Conservation (phyloP, 2,888 invertebrate species). For the Andrena flavipes region DNA sequence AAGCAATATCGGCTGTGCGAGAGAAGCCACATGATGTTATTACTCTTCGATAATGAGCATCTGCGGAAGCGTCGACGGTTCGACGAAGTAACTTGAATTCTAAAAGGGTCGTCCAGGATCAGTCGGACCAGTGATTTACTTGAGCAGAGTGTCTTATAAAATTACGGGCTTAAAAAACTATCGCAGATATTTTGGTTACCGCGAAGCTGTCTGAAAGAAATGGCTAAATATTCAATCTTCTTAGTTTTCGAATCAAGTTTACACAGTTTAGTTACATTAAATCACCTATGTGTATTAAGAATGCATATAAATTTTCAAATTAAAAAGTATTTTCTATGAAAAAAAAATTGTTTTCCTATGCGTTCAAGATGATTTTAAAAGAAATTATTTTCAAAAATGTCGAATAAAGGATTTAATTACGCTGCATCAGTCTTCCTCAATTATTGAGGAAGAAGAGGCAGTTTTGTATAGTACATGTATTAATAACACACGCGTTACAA, state of each 20-base stretch:
- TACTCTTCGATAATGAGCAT: constrained; percentile 67
- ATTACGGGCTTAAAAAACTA: neutral
- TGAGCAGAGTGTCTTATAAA: neutral
- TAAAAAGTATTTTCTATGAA: too few relatives aligned
- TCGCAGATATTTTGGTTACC: too few relatives aligned
- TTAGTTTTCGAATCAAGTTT: too few relatives aligned
- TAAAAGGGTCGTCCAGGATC: constrained; percentile 16
- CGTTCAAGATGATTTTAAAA: neutral
- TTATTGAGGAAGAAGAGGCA: neutral
- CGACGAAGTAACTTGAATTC: constrained; percentile 35
- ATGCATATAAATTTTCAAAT: too few relatives aligned
- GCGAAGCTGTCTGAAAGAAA: too few relatives aligned
- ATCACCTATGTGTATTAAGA: too few relatives aligned
- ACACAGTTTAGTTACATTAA: too few relatives aligned
- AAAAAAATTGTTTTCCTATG: neutral
- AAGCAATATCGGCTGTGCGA: constrained; percentile 47
- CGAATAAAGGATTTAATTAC: neutral
- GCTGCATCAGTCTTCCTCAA: too few relatives aligned
- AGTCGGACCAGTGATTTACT: neutral
- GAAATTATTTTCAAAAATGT: neutral
- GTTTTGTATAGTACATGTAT: neutral
- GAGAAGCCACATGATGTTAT: constrained; percentile 56
- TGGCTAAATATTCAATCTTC: too few relatives aligned
- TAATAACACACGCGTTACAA: neutral
- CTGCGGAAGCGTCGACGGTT: constrained; percentile 39